Evolutionary conservation across 2,113 vertebrate species (phyloP).

Genomic region (Bos indicus): DNA sequence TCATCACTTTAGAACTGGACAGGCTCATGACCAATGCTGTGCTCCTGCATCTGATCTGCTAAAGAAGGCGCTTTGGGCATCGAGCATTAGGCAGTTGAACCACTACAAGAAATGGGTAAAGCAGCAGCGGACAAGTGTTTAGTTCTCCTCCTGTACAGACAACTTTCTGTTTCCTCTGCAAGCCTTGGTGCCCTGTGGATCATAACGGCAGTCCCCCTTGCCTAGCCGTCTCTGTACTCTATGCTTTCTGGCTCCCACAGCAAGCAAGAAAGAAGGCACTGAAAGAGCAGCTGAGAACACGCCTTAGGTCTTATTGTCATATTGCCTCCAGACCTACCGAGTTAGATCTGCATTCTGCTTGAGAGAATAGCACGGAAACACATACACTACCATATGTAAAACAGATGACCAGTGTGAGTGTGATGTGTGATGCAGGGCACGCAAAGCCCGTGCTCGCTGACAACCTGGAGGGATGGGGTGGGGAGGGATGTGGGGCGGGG

Average conservation of each 20-base stretch:
- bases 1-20: conserved; percentile 97
- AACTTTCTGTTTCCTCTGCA: not conserved
- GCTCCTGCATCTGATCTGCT: conserved; percentile 90
- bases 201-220: not conserved
- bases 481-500: not conserved
- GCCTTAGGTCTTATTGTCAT: not conserved
- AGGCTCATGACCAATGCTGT: conserved; percentile 88
- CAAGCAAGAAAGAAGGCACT: not conserved
- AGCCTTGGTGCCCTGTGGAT: not conserved
- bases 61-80: conserved; percentile 82
- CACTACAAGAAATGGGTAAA: not conserved
- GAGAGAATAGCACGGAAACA: not conserved
- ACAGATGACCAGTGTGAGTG: not conserved
- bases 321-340: not conserved
- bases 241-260: not conserved
- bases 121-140: not conserved
- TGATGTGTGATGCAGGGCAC: not conserved
- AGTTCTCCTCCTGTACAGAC: not conserved
- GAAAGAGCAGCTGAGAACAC: not conserved
- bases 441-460: not conserved
- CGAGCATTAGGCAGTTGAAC: not conserved
- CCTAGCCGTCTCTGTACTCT: not conserved
- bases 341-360: not conserved
- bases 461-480: not conserved
- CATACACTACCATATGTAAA: not conserved